Conservation (phyloP, 2,888 invertebrate genomes). For the Cylloceria caligata region DNA sequence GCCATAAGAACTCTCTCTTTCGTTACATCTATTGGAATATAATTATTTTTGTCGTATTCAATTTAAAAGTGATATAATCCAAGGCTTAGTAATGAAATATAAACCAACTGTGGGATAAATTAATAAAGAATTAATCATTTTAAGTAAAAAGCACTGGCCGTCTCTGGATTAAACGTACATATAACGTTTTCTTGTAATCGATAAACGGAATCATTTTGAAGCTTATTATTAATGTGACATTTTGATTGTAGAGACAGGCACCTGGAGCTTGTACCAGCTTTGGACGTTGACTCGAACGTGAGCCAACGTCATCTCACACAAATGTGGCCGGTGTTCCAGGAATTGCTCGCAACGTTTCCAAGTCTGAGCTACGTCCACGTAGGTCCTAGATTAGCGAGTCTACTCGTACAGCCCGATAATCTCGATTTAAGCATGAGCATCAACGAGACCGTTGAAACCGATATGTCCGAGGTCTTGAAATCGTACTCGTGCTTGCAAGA, state of each 20-base stretch:
- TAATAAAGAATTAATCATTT: too few species aligned
- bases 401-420: constrained; percentile 85
- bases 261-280: constrained; percentile 86
- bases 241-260: constrained; percentile 83
- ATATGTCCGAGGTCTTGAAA: constrained; percentile 83
- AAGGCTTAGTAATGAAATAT: too few species aligned
- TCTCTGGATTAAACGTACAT: neutral
- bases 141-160: too few species aligned
- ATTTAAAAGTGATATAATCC: too few species aligned
- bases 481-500: constrained; percentile 83
- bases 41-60: too few species aligned
- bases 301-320: constrained; percentile 85
- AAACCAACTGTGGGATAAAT: too few species aligned
- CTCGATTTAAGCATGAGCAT: constrained; percentile 80
- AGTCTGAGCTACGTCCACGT: constrained; percentile 86
- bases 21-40: too few species aligned
- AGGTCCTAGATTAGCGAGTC: constrained; percentile 86
- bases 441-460: constrained; percentile 83
- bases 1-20: too few species aligned
- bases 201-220: neutral
- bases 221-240: neutral
- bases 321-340: constrained; percentile 86
- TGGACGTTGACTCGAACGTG: constrained; percentile 86
- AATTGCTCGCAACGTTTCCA: constrained; percentile 86
- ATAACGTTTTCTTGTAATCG: neutral